Evolutionary conservation across 2,888 invertebrate genomes (phyloP), one percentile per base, ranked within the genome.

Genomic region (Lomographa bimaculata): DNA sequence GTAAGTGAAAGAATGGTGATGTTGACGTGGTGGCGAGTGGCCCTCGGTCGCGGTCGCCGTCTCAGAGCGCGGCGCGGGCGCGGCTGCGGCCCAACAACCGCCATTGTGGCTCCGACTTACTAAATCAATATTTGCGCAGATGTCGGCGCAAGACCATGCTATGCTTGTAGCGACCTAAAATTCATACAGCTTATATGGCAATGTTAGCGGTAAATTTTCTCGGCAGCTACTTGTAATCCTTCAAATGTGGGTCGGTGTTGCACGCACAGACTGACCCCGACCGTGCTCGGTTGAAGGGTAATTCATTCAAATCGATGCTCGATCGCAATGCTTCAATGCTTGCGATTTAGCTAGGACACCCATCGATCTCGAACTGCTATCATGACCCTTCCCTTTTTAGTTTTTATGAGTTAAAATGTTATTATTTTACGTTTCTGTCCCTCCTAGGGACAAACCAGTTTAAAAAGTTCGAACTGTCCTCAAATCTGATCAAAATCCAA

Each of bases 71-170:
- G n/a, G n/a, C n/a, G n/a, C n/a, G 35, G 27, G 51, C 53, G 57
- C 58, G 54, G 50, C 46, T 66, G 62, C 64, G 62, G 60, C 60
- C 55, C 60, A 57, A 62, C 61, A 60, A 68, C 71, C 71, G 72
- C 72, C 70, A 82, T 83, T 80, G 79, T 79, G 67, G 62, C 78
- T 77, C 72, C 82, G 71, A 76, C 85, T 84, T 85, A 89, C 86
- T 84, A 86, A 87, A 86, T 87, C 87, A 89, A 89, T 89, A 89
- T 89, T 89, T 86, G 87, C 85, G 76, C 87, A 89, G 87, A 85
- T 87, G 87, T 84, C 81, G 84, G 81, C 78, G 75, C 77, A 84
- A 87, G 85, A 89, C 82, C 85, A 85, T 79, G 79, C 77, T 81
- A 78, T 84, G 80, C 84, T 83, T 81, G 79, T 77, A 74, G 77